A percentile compares a stretch with the other conserved stretches of the same genome.
These are phyloP conservation scores for Sesamia inferens DNA, from an alignment of 2,888 invertebrate species.

Conservation along the genomic window DNA sequence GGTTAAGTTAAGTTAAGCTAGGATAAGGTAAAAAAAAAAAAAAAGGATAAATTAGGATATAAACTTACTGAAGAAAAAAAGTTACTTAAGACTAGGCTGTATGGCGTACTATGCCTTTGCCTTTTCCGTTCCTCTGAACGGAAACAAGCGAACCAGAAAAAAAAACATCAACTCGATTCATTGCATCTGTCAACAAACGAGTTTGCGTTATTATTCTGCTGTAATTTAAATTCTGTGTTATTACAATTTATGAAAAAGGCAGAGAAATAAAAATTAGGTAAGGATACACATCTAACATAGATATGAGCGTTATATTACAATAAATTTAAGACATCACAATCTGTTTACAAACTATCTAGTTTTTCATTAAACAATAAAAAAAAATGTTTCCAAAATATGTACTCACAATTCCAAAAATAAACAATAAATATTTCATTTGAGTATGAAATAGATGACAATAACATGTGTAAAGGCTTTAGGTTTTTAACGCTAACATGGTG, in stretches of 20 bases:
- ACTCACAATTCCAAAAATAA: not conserved
- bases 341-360: not conserved
- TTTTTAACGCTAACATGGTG: constrained; percentile 8
- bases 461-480: constrained; percentile 1
- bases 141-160: no score
- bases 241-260: not conserved
- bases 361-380: not conserved
- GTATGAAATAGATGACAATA: not conserved
- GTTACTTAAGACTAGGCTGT: no score
- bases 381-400: not conserved
- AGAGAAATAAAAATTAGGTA: constrained; percentile 12
- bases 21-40: no score
- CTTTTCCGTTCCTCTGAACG: no score
- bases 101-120: no score
- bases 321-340: not conserved
- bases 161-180: no score
- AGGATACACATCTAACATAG: not conserved
- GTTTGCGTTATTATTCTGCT: no score
- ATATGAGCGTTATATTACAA: not conserved
- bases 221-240: not conserved
- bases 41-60: no score
- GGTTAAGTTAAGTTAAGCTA: no score
- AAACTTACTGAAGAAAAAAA: no score
- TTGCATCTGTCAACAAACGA: not conserved
- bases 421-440: not conserved